Conservation (phyloP, 2,888 invertebrate genomes). For the Rambutsinella grinnellia region DNA sequence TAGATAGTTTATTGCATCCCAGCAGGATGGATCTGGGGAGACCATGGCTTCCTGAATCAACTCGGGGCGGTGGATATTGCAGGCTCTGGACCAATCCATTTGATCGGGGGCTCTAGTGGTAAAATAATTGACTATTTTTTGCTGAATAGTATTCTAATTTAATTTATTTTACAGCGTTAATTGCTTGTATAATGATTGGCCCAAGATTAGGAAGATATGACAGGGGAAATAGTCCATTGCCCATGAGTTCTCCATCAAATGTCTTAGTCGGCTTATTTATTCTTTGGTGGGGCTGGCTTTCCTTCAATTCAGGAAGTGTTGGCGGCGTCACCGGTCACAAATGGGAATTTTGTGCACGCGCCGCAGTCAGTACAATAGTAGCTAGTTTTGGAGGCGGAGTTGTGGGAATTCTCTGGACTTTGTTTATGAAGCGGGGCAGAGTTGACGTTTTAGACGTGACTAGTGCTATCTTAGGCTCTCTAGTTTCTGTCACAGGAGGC, state of each 20-base stretch:
- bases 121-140: constrained; percentile 1
- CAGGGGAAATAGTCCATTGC: constrained; percentile 81
- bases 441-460: constrained; percentile 89
- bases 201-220: constrained; percentile 75
- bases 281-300: constrained; percentile 97
- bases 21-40: constrained; percentile 68
- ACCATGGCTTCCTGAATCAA: constrained; percentile 68
- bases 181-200: constrained; percentile 82
- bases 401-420: constrained; percentile 76
- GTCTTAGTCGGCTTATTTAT: constrained; percentile 93
- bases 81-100: constrained; percentile 69
- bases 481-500: constrained; percentile 90
- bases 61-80: constrained; percentile 70
- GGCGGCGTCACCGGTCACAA: constrained; percentile 82
- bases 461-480: constrained; percentile 87
- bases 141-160: neutral
- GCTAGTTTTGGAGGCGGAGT: constrained; percentile 91
- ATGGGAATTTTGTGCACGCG: constrained; percentile 92
- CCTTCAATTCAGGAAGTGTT: constrained; percentile 90
- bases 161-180: constrained; percentile 79
- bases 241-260: constrained; percentile 89
- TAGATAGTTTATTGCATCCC: constrained; percentile 69
- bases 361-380: constrained; percentile 92
- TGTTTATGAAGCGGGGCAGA: constrained; percentile 77
- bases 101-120: constrained; percentile 69